phyloP scores from a whole-genome alignment of 2,888 invertebrate species.

The Automeris io region DNA sequence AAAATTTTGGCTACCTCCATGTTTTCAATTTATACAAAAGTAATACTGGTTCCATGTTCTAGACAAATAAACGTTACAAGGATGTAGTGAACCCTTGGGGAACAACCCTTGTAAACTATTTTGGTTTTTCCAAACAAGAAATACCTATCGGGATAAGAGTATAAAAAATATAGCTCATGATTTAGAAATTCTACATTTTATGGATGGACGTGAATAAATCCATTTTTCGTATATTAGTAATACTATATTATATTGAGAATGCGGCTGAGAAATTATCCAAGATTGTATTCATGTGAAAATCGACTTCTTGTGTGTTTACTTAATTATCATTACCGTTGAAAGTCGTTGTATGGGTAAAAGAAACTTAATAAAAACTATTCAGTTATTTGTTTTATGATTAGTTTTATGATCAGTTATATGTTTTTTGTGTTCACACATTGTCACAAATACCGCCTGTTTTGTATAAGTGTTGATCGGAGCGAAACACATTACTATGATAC shows the following conservation, averaged over 20 bases:
- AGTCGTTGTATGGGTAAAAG: no score
- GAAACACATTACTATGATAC: conserved; percentile 56
- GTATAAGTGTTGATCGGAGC: conserved; percentile 46
- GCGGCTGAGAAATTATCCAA: no score
- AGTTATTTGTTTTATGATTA: no score
- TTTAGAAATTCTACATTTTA: conserved; percentile 4
- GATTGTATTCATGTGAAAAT: no score
- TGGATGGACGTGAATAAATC: no score
- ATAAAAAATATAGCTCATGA: conserved; percentile 13
- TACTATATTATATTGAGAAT: no score
- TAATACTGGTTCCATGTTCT: conserved; percentile 27
- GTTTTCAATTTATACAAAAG: conserved; percentile 28
- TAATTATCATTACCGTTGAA: no score
- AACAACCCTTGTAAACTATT: conserved; percentile 47
- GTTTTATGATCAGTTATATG: no score
- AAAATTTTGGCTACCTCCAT: conserved; percentile 22
- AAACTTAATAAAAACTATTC: no score
- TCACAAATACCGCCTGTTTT: conserved; percentile 26
- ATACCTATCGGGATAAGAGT: conserved; percentile 12
- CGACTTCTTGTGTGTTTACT: no score
- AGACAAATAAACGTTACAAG: conserved; percentile 39
- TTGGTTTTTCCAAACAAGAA: conserved; percentile 35
- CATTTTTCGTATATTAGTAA: no score
- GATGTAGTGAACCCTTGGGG: conserved; percentile 37
- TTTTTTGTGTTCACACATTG: conserved; percentile 20